phyloP scores from a whole-genome alignment of 1,140 invertebrate genomes.

The Anagrus nilaparvatae region DNA sequence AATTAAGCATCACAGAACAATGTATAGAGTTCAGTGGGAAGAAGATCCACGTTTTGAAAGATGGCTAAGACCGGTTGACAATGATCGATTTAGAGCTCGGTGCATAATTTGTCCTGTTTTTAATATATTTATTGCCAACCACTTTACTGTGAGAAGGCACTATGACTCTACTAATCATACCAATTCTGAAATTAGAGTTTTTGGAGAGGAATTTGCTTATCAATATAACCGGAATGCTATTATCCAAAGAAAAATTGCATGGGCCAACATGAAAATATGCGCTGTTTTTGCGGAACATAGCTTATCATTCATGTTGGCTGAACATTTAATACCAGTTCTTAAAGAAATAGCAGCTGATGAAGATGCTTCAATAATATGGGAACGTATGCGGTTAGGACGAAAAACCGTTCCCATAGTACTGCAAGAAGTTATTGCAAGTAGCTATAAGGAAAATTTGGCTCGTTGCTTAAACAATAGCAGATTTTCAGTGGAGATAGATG shows the following conservation, averaged over 20 bases:
- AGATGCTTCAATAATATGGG: not conserved
- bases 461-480: not conserved
- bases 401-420: not conserved
- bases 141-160: not conserved
- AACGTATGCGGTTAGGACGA: not conserved
- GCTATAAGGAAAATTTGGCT: not conserved
- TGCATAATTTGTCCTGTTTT: not conserved
- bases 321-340: constrained; percentile 6
- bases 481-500: constrained; percentile 11
- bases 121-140: not conserved
- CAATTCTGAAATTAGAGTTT: not conserved
- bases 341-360: not conserved
- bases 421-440: not conserved
- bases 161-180: not conserved
- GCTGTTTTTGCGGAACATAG: constrained; percentile 2
- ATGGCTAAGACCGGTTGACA: not conserved
- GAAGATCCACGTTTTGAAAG: not conserved
- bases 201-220: not conserved
- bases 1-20: not conserved
- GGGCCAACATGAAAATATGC: not conserved
- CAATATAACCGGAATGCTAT: too few relatives aligned
- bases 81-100: not conserved
- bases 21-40: not conserved
- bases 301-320: constrained; percentile 1
- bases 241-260: not conserved